These are phyloP conservation scores for Siderastrea radians DNA, from an alignment of 92 coral and sea anemone genomes.

Conservation along the genomic window DNA sequence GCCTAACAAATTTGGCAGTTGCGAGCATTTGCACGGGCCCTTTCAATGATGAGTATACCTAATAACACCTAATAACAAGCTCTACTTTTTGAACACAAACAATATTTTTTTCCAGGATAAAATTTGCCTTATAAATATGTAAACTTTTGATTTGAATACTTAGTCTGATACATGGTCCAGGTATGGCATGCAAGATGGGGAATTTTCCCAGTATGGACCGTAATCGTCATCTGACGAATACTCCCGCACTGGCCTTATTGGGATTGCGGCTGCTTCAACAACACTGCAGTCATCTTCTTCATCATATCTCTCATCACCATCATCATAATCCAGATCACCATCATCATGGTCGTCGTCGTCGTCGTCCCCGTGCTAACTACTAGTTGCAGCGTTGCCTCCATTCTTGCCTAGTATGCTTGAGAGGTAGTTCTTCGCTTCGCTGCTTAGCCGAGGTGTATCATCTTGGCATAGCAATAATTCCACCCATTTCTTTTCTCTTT, in stretches of 20 bases:
- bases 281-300: conserved; percentile 33
- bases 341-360: conserved; percentile 3
- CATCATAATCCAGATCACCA: neutral
- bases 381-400: conserved; percentile 13
- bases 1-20: too few species aligned
- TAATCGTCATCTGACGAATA: conserved; percentile 10
- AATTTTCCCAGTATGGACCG: neutral
- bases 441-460: conserved; percentile 38
- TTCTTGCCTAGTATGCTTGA: conserved; percentile 30
- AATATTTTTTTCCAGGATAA: too few species aligned
- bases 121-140: too few species aligned
- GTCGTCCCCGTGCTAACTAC: conserved; percentile 4
- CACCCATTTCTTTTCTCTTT: conserved; percentile 40
- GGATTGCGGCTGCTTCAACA: neutral
- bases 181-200: neutral
- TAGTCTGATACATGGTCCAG: neutral
- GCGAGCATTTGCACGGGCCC: too few species aligned
- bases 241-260: neutral
- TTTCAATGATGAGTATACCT: too few species aligned
- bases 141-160: too few species aligned
- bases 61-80: too few species aligned
- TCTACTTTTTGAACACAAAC: too few species aligned
- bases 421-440: conserved; percentile 50
- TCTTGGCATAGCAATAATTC: conserved; percentile 37
- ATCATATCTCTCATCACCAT: neutral